phyloP scores from a whole-genome alignment of 1,140 invertebrate genomes.

The Procambarus virginalis region DNA sequence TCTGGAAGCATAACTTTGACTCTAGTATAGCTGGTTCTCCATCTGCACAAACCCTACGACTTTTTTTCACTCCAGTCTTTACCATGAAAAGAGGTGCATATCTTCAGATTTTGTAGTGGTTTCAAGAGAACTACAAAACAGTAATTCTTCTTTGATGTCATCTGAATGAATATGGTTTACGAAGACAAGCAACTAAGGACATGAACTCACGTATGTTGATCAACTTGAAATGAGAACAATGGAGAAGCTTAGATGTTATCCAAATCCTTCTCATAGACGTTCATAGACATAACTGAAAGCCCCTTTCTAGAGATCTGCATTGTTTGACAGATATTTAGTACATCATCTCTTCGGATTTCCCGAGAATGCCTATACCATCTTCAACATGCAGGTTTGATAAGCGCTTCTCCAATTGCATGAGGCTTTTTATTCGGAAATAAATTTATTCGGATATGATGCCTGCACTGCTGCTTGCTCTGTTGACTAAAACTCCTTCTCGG shows the following conservation, averaged over 20 bases:
- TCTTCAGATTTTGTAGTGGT: constrained; percentile 42
- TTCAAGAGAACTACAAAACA: constrained; percentile 40
- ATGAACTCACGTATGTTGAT: constrained; percentile 41
- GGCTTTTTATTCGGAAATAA: constrained; percentile 50
- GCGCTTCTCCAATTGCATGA: constrained; percentile 55
- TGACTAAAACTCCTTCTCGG: constrained; percentile 52
- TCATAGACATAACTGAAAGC: constrained; percentile 26
- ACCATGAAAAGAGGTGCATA: background rate
- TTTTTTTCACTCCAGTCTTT: constrained; percentile 24
- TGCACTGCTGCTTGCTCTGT: constrained; percentile 43
- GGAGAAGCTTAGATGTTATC: constrained; percentile 52
- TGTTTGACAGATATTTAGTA: constrained; percentile 52
- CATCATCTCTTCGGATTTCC: constrained; percentile 42
- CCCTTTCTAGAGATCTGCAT: constrained; percentile 49
- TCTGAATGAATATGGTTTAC: constrained; percentile 52
- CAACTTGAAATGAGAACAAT: constrained; percentile 53
- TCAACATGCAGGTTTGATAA: constrained; percentile 64
- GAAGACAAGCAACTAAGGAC: constrained; percentile 47
- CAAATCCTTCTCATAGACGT: constrained; percentile 53
- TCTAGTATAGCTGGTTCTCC: constrained; percentile 22
- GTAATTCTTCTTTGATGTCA: constrained; percentile 38
- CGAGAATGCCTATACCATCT: constrained; percentile 29
- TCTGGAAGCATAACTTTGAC: constrained; percentile 23
- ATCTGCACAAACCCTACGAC: constrained; percentile 35
- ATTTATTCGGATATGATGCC: too few relatives aligned